Percentiles rank a stretch among this genome's conserved stretches.
Evolutionary conservation across 64 coral and sea anemone genomes (phyloP).

Genomic region (Astreopora myriophthalma): DNA sequence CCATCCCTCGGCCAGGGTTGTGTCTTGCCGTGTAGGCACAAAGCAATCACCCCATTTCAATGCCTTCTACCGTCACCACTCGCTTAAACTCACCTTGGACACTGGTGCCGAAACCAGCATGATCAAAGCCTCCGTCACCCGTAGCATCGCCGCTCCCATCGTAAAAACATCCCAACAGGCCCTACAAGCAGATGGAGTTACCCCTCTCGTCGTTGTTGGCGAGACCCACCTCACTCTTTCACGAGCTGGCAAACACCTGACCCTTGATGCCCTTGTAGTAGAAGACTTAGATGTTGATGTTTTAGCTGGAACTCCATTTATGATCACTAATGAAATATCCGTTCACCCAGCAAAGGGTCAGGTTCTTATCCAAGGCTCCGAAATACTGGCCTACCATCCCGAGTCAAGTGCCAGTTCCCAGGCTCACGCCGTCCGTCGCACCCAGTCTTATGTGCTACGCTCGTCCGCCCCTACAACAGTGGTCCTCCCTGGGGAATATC

Average conservation of each 20-base stretch:
- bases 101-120: background rate
- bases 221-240: slow-evolving; percentile 27
- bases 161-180: background rate
- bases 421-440: background rate
- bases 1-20: background rate
- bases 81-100: slow-evolving; percentile 20
- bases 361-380: background rate
- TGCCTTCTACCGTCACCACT: slow-evolving; percentile 13
- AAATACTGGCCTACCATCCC: background rate
- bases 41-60: slow-evolving; percentile 6
- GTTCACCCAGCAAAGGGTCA: slow-evolving; percentile 6
- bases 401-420: background rate
- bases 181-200: slow-evolving; percentile 8
- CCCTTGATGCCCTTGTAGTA: background rate
- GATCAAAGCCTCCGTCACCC: background rate
- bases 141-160: background rate
- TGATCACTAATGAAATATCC: slow-evolving; percentile 14
- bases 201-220: background rate
- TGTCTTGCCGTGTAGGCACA: background rate
- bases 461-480: slow-evolving; percentile 4
- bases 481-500: background rate
- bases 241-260: background rate
- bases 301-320: background rate
- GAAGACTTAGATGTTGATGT: background rate
- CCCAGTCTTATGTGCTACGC: slow-evolving; percentile 8